phyloP scores from a whole-genome alignment of 2,797 vertebrate species.

The Bryconaethiops microstoma region DNA sequence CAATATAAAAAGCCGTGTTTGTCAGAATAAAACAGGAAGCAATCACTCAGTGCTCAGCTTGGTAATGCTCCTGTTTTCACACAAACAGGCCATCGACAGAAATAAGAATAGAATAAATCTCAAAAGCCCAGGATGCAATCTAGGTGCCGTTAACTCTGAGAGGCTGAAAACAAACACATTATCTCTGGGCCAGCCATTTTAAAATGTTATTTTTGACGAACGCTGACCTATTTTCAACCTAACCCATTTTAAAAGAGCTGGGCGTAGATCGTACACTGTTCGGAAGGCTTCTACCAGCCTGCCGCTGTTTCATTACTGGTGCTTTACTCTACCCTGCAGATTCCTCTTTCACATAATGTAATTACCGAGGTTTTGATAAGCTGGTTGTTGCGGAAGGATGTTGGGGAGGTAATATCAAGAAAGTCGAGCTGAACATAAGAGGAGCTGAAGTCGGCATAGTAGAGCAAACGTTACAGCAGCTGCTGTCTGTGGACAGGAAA shows the following conservation, averaged over 20 bases:
- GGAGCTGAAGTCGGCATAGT: not conserved
- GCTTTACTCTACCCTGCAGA: not conserved
- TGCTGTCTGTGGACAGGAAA: no score
- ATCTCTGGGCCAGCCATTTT: not conserved
- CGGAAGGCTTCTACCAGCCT: not conserved
- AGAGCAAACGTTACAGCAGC: no score
- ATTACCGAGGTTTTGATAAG: not conserved
- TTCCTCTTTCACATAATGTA: not conserved
- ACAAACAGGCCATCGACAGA: conserved; percentile 20
- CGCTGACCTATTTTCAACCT: conserved; percentile 12
- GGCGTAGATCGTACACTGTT: conserved; percentile 3
- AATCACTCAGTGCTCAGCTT: not conserved
- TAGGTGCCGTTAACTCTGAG: not conserved
- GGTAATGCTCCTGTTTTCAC: not conserved
- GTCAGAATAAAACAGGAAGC: not conserved
- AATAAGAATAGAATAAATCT: conserved; percentile 8
- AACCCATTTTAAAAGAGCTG: not conserved
- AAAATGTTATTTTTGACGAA: conserved; percentile 8
- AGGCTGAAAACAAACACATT: conserved; percentile 34
- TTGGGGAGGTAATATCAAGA: not conserved
- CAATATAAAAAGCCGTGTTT: not conserved
- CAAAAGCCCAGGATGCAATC: conserved; percentile 11
- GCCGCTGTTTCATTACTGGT: not conserved
- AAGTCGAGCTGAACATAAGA: not conserved
- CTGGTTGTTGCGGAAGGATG: not conserved